Base-by-base conservation (phyloP, 2,888 invertebrate species). In the Philopedon plagiatum region DNA sequence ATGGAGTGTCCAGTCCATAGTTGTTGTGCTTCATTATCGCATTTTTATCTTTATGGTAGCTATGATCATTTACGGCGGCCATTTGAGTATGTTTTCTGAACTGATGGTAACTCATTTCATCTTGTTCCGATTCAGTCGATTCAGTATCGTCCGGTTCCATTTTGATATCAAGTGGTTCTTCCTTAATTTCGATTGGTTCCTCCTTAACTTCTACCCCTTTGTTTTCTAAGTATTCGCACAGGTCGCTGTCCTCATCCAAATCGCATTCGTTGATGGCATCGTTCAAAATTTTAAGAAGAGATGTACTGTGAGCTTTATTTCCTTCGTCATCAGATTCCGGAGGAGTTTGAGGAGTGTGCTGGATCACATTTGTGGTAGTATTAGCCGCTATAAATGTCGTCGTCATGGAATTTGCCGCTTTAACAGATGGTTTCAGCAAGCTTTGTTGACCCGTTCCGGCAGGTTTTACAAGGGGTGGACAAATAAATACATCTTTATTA, bases 1-100 rank as follows among this genome's bases (percentile, higher is more conserved):
- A 95, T 66, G 96, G 95, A 77, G 96, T 95, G 82, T 94, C 94
- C 23, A 94, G 90, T 78, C 94, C 94, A 61, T 93, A 89, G 46
- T 73, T 89, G 81, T 92, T 92, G 75, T 91, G 88, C 83, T 87
- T 88, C 85, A 87, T 87, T 84, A 87, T 87, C 32, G 83, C 80
- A 76, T 86, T 86, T 78, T 87, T 88, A 80, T 90, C 89, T 76
- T 91, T 90, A 76, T 91, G 90, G 77, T 94, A 94, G 86, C 90
- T 93, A 87, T 88, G 94, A 87, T 89, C 94, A 77, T 85, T 82
- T 60, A 79, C 82, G 18, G 81, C 80, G 23, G 83, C 81, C 66
- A 77, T 87, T 85, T 76, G 85, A 79, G 54, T 86, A 85, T 62
- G 66, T 57, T 74, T 44, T 73, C 79, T 79, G 15, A 41, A 71